A percentile compares a stretch with the other conserved stretches of the same genome.
Conservation (phyloP, 2,797 vertebrate species). For the Hippopotamyrus pictus region DNA sequence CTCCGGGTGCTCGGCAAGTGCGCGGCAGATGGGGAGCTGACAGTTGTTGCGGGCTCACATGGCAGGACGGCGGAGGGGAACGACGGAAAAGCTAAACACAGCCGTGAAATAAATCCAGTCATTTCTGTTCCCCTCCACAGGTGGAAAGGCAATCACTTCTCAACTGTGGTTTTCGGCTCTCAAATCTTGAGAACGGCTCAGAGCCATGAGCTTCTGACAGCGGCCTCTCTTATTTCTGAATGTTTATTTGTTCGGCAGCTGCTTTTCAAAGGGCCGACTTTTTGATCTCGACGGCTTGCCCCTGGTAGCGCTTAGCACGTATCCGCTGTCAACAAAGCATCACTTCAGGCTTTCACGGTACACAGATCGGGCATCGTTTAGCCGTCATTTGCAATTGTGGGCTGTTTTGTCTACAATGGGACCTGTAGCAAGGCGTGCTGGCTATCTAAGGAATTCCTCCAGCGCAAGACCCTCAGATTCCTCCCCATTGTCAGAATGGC, state of each 20-base stretch:
- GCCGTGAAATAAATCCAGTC: not conserved
- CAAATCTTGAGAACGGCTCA: not conserved
- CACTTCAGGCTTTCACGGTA: not conserved
- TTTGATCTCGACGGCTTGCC: not conserved
- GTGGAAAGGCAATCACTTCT: conserved; percentile 16
- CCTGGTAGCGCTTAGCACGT: not conserved
- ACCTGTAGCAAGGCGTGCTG: conserved; percentile 30
- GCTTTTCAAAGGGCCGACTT: not conserved
- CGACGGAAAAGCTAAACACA: conserved; percentile 3
- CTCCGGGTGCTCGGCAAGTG: conserved; percentile 9
- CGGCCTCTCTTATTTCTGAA: not conserved
- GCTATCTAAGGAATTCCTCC: conserved; percentile 46
- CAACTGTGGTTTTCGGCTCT: not conserved
- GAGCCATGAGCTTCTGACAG: not conserved
- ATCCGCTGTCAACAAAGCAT: conserved; percentile 9
- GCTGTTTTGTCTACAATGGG: conserved; percentile 26
- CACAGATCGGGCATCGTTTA: conserved; percentile 8
- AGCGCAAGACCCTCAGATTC: conserved; percentile 48
- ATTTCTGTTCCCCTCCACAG: conserved; percentile 11
- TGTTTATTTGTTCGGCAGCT: not conserved
- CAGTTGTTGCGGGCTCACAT: conserved; percentile 16
- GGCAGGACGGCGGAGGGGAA: not conserved
- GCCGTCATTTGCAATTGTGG: not conserved
- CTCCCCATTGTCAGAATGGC: conserved; percentile 53
- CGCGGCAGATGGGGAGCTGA: conserved; percentile 8